phyloP scores from a whole-genome alignment of 2,888 invertebrate species.

The Pterobdella sp. region DNA sequence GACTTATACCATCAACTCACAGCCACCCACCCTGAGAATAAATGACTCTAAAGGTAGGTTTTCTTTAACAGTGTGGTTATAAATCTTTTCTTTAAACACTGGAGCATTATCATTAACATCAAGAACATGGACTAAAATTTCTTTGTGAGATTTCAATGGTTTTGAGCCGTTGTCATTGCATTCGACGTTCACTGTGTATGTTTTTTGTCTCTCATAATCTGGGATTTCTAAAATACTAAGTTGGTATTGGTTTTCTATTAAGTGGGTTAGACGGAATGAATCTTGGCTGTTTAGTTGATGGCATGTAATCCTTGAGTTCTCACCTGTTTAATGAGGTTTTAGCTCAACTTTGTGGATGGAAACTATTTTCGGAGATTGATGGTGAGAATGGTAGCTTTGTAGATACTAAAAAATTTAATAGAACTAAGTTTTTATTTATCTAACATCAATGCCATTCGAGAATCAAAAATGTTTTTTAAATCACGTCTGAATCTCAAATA shows the following conservation, averaged over 20 bases:
- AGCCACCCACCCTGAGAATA: constrained; percentile 7
- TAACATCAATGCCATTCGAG: no score
- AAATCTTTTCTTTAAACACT: constrained; percentile 15
- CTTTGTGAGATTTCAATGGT: background rate
- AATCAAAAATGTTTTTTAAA: no score
- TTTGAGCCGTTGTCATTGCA: constrained; percentile 26
- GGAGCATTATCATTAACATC: constrained; percentile 32
- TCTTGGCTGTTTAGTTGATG: background rate
- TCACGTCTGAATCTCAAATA: no score
- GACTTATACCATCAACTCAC: no score
- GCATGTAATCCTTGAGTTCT: constrained; percentile 5
- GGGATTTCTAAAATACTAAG: constrained; percentile 18
- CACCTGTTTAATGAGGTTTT: background rate
- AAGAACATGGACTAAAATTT: constrained; percentile 14
- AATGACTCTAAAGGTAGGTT: constrained; percentile 6
- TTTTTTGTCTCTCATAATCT: constrained; percentile 26
- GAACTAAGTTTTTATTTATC: no score
- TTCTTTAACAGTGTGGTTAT: constrained; percentile 24
- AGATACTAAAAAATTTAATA: no score
- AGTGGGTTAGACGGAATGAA: constrained; percentile 7
- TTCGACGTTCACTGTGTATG: constrained; percentile 25
- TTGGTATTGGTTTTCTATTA: constrained; percentile 27
- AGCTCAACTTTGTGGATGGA: background rate
- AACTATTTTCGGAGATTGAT: background rate
- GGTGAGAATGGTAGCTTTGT: background rate